Percentiles rank a stretch among this genome's conserved stretches.
Evolutionary conservation across 2,888 invertebrate species (phyloP).

Genomic region (Beris chalybata): DNA sequence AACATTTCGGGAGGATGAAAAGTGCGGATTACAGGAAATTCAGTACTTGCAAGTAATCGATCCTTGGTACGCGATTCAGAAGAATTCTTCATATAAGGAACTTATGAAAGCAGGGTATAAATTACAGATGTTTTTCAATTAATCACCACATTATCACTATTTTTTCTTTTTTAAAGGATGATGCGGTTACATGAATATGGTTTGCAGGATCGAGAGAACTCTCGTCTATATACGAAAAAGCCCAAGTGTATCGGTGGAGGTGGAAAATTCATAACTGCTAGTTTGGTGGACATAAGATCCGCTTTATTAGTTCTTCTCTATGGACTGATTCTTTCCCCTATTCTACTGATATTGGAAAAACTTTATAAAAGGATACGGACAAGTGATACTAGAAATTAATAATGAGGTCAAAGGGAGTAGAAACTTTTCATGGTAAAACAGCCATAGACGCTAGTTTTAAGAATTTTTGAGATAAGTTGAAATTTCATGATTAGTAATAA

Average conservation of each 20-base stretch:
- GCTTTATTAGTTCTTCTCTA: slow-evolving; percentile 57
- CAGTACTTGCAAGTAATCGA: slow-evolving; percentile 65
- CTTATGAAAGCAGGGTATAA: slow-evolving; percentile 65
- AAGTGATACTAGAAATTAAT: neutral
- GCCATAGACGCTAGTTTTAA: no score
- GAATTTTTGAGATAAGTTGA: no score
- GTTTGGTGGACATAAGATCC: slow-evolving; percentile 62
- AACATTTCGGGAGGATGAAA: slow-evolving; percentile 69
- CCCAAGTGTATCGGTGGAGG: slow-evolving; percentile 60
- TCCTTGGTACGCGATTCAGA: slow-evolving; percentile 66
- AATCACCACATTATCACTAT: neutral
- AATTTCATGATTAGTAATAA: no score
- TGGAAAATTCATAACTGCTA: slow-evolving; percentile 63
- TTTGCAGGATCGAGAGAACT: slow-evolving; percentile 60
- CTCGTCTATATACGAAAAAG: slow-evolving; percentile 62
- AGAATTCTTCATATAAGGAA: slow-evolving; percentile 65
- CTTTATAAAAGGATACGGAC: neutral
- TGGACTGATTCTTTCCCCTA: slow-evolving; percentile 52
- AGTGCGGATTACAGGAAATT: slow-evolving; percentile 71
- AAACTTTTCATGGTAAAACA: no score
- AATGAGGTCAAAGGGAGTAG: no score
- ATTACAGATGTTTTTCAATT: neutral
- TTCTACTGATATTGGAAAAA: slow-evolving; percentile 53
- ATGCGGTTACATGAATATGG: slow-evolving; percentile 64
- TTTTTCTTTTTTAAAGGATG: slow-evolving; percentile 51